Conservation (phyloP, 2,113 vertebrate species). For the Lepisosteus osseus region DNA sequence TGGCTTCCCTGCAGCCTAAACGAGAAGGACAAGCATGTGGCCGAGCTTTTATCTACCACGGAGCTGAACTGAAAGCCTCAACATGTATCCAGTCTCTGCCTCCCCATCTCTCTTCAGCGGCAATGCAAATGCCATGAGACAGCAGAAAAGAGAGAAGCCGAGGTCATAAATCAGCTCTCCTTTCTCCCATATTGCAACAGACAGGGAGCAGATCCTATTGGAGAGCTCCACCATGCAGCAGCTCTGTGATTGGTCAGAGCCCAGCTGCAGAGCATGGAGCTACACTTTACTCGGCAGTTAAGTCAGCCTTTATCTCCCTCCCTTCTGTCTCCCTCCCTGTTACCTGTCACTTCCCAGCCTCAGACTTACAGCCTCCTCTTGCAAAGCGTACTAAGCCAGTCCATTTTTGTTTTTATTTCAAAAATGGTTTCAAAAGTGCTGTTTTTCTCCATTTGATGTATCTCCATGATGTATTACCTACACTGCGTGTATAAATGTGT, state of each 20-base stretch:
- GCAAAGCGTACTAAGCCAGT: no score
- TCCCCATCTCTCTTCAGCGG: neutral
- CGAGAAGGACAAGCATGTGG: no score
- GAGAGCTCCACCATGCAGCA: constrained; percentile 27
- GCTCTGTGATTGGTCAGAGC: constrained; percentile 31
- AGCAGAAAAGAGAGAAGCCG: constrained; percentile 34
- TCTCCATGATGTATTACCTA: no score
- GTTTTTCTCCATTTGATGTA: no score
- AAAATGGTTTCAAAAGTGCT: no score
- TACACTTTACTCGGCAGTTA: constrained; percentile 39
- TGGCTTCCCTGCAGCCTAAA: no score
- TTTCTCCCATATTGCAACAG: constrained; percentile 18
- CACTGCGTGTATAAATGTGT: no score
- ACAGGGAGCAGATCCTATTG: constrained; percentile 23
- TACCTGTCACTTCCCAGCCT: neutral
- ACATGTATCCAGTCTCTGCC: neutral
- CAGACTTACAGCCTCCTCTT: no score
- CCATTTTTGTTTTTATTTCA: no score
- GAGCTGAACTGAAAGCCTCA: neutral
- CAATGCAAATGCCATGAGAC: constrained; percentile 26
- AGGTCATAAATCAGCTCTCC: constrained; percentile 28
- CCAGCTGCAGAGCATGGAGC: constrained; percentile 34
- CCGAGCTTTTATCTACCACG: neutral
- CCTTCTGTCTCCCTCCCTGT: neutral
- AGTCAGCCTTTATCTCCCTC: constrained; percentile 13